Percentiles rank a stretch among this genome's conserved stretches.
Evolutionary conservation across 1,140 invertebrate species (phyloP).

Genomic region (Drosophila parvula): DNA sequence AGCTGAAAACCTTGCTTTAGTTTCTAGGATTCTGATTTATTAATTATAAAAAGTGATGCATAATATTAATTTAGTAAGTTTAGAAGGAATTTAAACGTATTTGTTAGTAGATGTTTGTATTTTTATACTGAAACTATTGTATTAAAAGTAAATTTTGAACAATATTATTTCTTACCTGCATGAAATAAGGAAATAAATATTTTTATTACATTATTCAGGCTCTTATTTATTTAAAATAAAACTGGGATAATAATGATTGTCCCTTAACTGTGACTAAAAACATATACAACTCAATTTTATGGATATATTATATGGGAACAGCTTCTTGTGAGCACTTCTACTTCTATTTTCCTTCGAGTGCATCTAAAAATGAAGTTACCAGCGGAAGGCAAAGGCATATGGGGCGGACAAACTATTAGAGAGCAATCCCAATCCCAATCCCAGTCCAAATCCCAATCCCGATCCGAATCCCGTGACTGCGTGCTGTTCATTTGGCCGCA

Average conservation of each 20-base stretch:
- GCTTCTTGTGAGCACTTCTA: background rate
- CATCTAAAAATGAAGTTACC: constrained; percentile 9
- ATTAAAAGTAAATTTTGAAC: too few relatives aligned
- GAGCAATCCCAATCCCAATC: constrained; percentile 46
- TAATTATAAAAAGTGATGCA: background rate
- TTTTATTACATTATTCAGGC: too few relatives aligned
- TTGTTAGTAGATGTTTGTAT: background rate
- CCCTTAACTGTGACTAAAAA: background rate
- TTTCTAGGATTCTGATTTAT: background rate
- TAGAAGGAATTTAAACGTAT: background rate
- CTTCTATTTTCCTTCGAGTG: background rate
- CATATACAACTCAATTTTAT: background rate
- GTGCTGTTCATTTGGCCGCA: constrained; percentile 75
- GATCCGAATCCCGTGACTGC: constrained; percentile 46
- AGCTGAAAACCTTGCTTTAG: background rate
- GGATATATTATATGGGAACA: too few relatives aligned
- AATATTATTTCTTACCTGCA: too few relatives aligned
- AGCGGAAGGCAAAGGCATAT: constrained; percentile 27
- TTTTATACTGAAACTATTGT: too few relatives aligned
- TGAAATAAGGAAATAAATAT: too few relatives aligned
- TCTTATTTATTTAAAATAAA: background rate
- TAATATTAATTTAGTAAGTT: background rate
- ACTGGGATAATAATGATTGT: background rate
- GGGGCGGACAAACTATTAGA: constrained; percentile 69
- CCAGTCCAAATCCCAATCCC: constrained; percentile 10